Conservation (phyloP, 2,797 vertebrate species). For the Ptychobarbus kaznakovi region DNA sequence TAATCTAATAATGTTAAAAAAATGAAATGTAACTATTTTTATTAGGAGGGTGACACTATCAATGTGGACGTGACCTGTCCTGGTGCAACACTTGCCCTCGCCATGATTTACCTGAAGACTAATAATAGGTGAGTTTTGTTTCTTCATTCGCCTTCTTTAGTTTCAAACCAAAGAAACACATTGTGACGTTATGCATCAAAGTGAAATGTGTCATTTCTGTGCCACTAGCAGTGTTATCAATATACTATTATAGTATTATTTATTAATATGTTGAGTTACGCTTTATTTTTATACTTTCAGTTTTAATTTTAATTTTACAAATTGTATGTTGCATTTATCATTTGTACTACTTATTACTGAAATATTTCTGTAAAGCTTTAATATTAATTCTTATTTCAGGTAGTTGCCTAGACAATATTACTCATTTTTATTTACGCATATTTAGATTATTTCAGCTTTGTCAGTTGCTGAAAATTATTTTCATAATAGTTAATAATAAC, state of each 20-base stretch:
- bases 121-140: constrained; percentile 88
- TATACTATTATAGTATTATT: background rate
- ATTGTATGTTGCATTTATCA: background rate
- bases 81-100: constrained; percentile 93
- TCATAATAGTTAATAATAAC: background rate
- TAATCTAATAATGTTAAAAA: background rate
- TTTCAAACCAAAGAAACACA: background rate
- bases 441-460: background rate
- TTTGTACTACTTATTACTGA: background rate
- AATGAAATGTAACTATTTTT: background rate
- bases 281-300: constrained; percentile 5
- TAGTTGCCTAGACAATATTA: background rate
- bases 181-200: background rate
- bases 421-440: background rate
- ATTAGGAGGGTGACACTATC: constrained; percentile 96
- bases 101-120: constrained; percentile 99
- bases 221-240: background rate
- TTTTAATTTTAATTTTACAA: background rate
- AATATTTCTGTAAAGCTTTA: background rate
- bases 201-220: background rate
- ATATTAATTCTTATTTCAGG: background rate
- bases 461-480: background rate
- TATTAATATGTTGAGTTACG: background rate
- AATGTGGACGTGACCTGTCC: constrained; percentile 98
- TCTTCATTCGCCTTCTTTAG: background rate